phyloP scores from a whole-genome alignment of 2,888 invertebrate genomes.

The Hecatera dysodea region DNA sequence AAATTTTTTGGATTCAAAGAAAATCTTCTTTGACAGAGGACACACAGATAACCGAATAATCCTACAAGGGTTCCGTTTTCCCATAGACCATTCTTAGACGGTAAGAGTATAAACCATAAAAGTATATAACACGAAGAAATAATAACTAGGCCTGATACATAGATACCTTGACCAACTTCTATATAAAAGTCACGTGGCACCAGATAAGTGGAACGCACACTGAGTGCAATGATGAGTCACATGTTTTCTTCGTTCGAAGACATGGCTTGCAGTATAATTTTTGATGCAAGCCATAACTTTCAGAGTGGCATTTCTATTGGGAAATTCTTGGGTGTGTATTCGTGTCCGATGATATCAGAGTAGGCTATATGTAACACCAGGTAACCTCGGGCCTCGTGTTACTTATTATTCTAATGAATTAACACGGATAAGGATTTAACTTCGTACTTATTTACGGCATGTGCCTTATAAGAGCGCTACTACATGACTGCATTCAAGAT shows the following conservation, averaged over 20 bases:
- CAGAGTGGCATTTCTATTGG: background rate
- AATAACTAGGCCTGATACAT: conserved; percentile 28
- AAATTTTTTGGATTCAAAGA: no score
- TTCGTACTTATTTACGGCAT: no score
- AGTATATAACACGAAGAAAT: conserved; percentile 23
- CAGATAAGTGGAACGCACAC: conserved; percentile 8
- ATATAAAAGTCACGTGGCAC: conserved; percentile 42
- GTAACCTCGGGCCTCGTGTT: no score
- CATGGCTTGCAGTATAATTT: conserved; percentile 28
- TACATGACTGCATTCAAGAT: no score
- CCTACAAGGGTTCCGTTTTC: no score
- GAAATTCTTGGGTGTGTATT: conserved; percentile 3
- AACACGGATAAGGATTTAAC: no score
- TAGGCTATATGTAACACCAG: no score
- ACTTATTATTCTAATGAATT: no score
- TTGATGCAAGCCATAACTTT: background rate
- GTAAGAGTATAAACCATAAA: conserved; percentile 2
- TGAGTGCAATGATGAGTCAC: conserved; percentile 34
- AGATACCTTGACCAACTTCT: conserved; percentile 46
- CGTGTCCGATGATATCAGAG: background rate
- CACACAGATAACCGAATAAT: no score
- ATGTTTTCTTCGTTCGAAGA: conserved; percentile 21
- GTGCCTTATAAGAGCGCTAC: no score
- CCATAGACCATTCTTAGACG: no score
- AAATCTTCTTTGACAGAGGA: no score